Base-by-base conservation (phyloP, 2,113 vertebrate species). In the Phylloscopus trochiloides region DNA sequence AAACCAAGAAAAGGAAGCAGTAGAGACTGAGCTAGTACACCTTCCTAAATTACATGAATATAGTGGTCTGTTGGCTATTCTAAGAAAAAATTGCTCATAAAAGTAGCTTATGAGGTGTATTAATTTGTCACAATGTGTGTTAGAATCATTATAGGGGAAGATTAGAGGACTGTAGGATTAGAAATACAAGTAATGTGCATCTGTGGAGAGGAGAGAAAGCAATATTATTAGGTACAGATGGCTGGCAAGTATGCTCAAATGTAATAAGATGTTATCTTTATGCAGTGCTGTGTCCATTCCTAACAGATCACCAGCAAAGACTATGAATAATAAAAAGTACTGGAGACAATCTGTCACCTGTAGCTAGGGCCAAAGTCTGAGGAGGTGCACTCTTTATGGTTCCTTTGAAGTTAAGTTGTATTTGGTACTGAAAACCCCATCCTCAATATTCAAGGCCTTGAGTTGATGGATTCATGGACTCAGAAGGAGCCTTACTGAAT, bases 311-410 rank as follows among this genome's bases (percentile, higher is more conserved):
- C 63, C 75, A 95, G 48, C 55, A 77, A 88, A 80, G 88, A 45
- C 73, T 59, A 79, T 59, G 90, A 90, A 90, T 75, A 86, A 91
- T 85, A 62, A 90, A 95, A 85, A 88, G 34, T 67, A 54, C 42
- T 73, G 52, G 86, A 80, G 68, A 57, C 92, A 96, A 93, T 90
- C 93, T 96, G 96, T 90, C n/a, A 21, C 78, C 75, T 90, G 94
- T 88, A 86, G 67, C 90, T 94, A 94, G 71, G 96, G 94, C 95
- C 96, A 95, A 95, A 96, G 96, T 96, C 94, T 96, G 67, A 76
- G 43, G 55, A 83, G 71, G 36, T 93, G 45, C 28, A 29, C 14
- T 65, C 80, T 51, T 50, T 74, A 90, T 73, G 43, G 43, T 36
- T 94, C 71, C 65, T 75, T 71, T 94, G 66, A 82, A 94, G 62